Base-by-base conservation (phyloP, 2,113 vertebrate genomes). In the Pontoporia blainvillei region DNA sequence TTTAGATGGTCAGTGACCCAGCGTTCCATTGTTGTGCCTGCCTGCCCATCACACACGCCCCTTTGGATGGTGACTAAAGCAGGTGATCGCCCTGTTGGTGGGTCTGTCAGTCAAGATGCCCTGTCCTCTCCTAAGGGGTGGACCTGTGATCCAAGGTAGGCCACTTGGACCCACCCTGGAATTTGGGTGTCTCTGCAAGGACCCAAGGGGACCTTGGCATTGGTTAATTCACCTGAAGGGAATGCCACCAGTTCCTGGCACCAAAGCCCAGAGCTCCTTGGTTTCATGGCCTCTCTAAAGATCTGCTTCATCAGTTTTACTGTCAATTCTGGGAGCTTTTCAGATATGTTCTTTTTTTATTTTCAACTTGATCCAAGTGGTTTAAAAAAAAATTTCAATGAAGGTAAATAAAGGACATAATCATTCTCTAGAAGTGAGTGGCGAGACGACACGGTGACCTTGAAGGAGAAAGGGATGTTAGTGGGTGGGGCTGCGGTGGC, bases 21-120 rank as follows among this genome's bases (percentile, higher is more conserved):
- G 36, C 4, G 1, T n/a, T 6, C 62, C 17, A 3, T 2, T 25
- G 15, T 25, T 34, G 27, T 0, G 5, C 41, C 44, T 21, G 8
- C 34, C 44, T 17, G 39, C 41, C 39, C 2, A 4, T 46, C n/a
- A 49, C 3, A 0, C 66, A 25, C 0, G 20, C 1, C 18, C 61
- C 61, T 54, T 61, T 54, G 5, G 12, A 36, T 7, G 21, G 36
- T 18, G 46, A 5, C 23, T 13, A 1, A 81, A 4, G 64, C 14
- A 7, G 2, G 3, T 44, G 34, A 49, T 5, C 0, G 4, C 59
- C 8, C 49, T 84, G 3, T 64, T 6, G 27, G 20, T 49, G 29
- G 34, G 41, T 44, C 52, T 75, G 54, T 61, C 29, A 75, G 17
- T 29, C 39, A 17, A 57, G 29, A 21, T 8, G 12, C 3, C 34